Evolutionary conservation across 2,113 vertebrate genomes (phyloP).

Genomic region (Bubalus kerabau): DNA sequence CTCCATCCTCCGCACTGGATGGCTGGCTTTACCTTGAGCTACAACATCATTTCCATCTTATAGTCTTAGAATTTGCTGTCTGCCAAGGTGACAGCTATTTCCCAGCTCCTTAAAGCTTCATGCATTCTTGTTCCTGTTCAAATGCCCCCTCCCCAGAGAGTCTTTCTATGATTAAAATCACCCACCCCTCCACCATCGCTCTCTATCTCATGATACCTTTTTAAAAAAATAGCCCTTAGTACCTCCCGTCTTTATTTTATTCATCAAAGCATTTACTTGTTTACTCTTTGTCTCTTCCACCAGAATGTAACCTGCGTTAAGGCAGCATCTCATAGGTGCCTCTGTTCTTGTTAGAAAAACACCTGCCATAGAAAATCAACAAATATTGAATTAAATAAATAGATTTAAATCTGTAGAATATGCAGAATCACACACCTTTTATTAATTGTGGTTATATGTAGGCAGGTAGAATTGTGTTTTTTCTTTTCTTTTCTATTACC

Average conservation of each 20-base stretch:
- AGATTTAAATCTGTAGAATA: neutral
- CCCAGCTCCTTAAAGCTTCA: neutral
- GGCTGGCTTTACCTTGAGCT: neutral
- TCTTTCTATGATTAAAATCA: neutral
- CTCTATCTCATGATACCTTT: neutral
- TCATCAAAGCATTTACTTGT: neutral
- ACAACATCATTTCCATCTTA: neutral
- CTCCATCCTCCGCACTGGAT: accelerated
- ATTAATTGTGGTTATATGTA: neutral
- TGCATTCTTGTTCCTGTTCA: neutral
- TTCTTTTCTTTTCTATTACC: neutral
- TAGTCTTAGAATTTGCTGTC: neutral
- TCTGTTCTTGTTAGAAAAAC: neutral
- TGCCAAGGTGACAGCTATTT: neutral
- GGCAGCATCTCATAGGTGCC: neutral
- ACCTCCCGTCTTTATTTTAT: neutral
- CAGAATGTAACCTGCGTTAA: neutral
- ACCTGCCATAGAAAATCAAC: neutral
- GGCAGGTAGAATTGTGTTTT: neutral
- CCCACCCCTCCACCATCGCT: neutral
- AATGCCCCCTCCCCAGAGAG: neutral
- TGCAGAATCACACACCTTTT: neutral
- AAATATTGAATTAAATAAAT: neutral
- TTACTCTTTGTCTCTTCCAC: neutral
- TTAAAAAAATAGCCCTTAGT: neutral